A percentile compares a stretch with the other conserved stretches of the same genome.
These are phyloP conservation scores for Lasioglossum calceatum DNA, from an alignment of 2,888 invertebrate genomes.

Conservation along the genomic window DNA sequence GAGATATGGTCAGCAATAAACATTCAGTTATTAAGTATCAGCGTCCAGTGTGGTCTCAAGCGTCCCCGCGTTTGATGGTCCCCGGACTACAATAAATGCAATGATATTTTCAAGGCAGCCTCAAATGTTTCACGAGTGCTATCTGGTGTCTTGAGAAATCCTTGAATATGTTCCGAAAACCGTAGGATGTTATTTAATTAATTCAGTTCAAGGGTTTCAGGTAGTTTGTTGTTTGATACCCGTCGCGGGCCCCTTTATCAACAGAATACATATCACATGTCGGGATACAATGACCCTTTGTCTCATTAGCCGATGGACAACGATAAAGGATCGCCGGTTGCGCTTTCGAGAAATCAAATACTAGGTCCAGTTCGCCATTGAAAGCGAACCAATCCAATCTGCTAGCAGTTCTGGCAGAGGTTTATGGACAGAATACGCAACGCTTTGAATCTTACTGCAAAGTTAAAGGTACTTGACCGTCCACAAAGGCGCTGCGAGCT, in stretches of 20 bases:
- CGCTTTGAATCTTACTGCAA: conserved; percentile 44
- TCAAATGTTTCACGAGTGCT: too few relatives aligned
- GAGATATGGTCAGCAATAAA: too few relatives aligned
- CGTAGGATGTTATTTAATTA: not conserved
- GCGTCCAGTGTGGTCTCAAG: too few relatives aligned
- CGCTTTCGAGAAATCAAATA: conserved; percentile 62
- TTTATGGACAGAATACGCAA: conserved; percentile 34
- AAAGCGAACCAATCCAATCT: conserved; percentile 41
- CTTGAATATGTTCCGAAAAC: not conserved
- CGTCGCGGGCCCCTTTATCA: conserved; percentile 19
- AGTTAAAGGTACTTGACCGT: conserved; percentile 31
- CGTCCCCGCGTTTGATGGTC: too few relatives aligned
- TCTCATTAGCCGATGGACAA: conserved; percentile 53
- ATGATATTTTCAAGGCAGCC: too few relatives aligned
- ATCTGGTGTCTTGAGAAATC: not conserved
- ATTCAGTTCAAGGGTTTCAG: not conserved
- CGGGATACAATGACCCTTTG: conserved; percentile 45
- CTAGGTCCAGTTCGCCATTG: conserved; percentile 20
- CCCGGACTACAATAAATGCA: too few relatives aligned
- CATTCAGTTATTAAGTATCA: too few relatives aligned
- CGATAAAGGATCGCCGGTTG: conserved; percentile 56
- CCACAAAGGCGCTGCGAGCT: conserved; percentile 24
- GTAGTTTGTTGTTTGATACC: conserved; percentile 13
- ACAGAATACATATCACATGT: conserved; percentile 23
- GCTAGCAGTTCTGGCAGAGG: conserved; percentile 5